These are phyloP conservation scores for Belgica antarctica DNA, from an alignment of 2,888 invertebrate species.

Conservation along the genomic window DNA sequence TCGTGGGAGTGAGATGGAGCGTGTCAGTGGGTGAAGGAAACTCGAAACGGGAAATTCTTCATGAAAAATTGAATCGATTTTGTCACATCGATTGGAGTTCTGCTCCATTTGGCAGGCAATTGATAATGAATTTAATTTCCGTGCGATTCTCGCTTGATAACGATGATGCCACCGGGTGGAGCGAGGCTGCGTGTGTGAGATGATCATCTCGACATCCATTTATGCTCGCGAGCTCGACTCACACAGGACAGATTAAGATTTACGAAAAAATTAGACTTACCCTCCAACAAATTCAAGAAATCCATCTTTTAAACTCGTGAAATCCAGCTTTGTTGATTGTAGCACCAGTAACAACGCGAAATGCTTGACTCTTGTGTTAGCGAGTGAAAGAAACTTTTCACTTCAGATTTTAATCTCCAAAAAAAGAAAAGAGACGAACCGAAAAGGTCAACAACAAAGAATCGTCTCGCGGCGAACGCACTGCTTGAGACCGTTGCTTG, in stretches of 20 bases:
- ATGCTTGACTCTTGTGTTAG: background rate
- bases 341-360: constrained; percentile 16
- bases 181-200: too few relatives aligned
- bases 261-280: constrained; percentile 17
- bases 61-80: constrained; percentile 37
- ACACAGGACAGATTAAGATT: background rate
- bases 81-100: background rate
- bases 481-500: too few relatives aligned
- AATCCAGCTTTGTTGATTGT: constrained; percentile 39
- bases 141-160: background rate
- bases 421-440: too few relatives aligned
- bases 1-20: constrained; percentile 25
- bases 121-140: background rate
- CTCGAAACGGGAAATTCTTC: constrained; percentile 27
- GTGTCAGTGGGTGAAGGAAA: constrained; percentile 29
- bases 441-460: constrained; percentile 15
- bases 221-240: background rate
- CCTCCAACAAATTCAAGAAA: constrained; percentile 38
- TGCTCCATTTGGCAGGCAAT: background rate
- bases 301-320: constrained; percentile 41
- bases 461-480: background rate
- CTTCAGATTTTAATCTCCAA: background rate
- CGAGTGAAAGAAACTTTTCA: background rate
- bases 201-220: too few relatives aligned
- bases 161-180: background rate